These are phyloP conservation scores for Austrolebias charrua DNA, from an alignment of 2,797 vertebrate species.

Conservation along the genomic window DNA sequence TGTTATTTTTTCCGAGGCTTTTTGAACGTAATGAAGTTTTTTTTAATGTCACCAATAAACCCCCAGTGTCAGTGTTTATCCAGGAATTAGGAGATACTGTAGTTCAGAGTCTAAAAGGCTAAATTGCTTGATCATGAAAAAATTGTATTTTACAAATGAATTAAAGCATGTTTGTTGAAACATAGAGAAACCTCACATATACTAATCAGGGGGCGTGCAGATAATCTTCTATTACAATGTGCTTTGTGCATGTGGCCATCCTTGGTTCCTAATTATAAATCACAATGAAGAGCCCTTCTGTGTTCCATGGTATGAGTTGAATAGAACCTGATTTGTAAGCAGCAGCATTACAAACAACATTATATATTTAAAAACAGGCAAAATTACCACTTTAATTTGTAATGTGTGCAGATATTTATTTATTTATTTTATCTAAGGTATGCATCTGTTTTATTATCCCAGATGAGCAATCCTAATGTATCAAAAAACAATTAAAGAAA, in stretches of 20 bases:
- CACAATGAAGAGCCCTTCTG: conserved; percentile 28
- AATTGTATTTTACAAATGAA: background rate
- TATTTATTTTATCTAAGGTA: background rate
- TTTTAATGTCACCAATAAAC: background rate
- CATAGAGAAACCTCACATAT: conserved; percentile 10
- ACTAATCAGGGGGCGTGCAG: conserved; percentile 6
- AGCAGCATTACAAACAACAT: conserved; percentile 34
- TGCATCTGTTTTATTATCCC: conserved; percentile 4
- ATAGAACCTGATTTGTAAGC: conserved; percentile 27
- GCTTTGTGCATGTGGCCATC: conserved; percentile 18
- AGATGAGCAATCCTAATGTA: conserved; percentile 5
- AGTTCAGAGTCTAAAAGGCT: conserved; percentile 1
- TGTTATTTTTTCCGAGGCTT: background rate
- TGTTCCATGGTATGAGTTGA: conserved; percentile 36
- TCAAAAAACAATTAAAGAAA: conserved; percentile 16
- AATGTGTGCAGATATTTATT: background rate
- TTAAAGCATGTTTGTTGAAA: conserved; percentile 20
- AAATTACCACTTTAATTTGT: background rate
- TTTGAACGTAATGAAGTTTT: conserved; percentile 1
- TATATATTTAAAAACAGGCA: background rate
- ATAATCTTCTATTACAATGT: conserved; percentile 21
- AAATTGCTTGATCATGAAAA: background rate
- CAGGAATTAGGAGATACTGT: background rate
- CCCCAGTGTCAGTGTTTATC: background rate
- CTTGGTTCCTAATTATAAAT: conserved; percentile 44